These are phyloP conservation scores for Malthinus flaveolus DNA, from an alignment of 2,888 invertebrate species.

Conservation along the genomic window DNA sequence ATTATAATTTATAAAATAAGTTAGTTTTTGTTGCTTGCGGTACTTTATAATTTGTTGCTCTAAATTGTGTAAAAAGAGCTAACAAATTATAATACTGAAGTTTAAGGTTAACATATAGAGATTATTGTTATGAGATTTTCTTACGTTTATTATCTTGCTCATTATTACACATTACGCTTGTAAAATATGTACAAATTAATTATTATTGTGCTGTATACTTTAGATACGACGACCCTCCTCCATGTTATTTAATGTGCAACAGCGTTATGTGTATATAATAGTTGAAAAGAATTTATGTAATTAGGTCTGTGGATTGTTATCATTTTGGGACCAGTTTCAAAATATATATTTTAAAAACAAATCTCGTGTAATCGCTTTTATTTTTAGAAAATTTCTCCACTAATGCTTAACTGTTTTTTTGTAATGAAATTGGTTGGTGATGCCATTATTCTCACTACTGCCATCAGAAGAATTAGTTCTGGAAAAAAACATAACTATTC, in stretches of 20 bases:
- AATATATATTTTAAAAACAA: conserved; percentile 40
- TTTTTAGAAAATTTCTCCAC: too few relatives aligned
- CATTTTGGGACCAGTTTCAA: conserved; percentile 46
- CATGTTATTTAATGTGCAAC: conserved; percentile 7
- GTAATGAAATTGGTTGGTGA: too few relatives aligned
- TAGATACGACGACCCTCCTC: background rate
- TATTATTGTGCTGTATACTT: conserved; percentile 8
- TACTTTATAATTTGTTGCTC: background rate
- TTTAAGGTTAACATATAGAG: conserved; percentile 19
- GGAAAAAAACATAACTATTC: too few relatives aligned
- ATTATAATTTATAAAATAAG: background rate
- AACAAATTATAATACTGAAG: background rate
- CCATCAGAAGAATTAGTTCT: too few relatives aligned
- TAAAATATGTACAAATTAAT: conserved; percentile 18
- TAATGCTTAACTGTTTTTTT: too few relatives aligned
- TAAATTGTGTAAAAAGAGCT: background rate
- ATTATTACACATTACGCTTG: conserved; percentile 1
- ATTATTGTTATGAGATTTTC: conserved; percentile 16
- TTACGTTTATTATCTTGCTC: conserved; percentile 6
- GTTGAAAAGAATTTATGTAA: conserved; percentile 34
- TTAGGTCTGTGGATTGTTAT: conserved; percentile 46
- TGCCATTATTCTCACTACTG: too few relatives aligned
- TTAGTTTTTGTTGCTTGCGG: background rate
- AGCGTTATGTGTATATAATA: conserved; percentile 30
- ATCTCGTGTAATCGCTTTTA: conserved; percentile 18